Conservation (phyloP, 1,140 invertebrate genomes). For the Elysia chlorotica region DNA sequence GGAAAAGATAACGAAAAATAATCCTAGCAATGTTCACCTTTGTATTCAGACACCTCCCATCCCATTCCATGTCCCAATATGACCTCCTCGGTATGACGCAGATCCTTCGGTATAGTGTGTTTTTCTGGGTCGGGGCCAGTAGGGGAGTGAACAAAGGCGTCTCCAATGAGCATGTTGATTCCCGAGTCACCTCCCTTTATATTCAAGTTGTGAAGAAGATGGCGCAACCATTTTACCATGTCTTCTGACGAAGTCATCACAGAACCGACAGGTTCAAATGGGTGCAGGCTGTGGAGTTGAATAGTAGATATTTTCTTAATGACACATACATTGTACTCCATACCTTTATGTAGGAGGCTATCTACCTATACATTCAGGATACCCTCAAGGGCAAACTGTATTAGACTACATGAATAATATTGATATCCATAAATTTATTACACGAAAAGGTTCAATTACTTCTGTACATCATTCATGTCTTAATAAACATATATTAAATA, state of each 20-base stretch:
- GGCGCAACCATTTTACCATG: constrained; percentile 6
- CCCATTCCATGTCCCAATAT: constrained; percentile 11
- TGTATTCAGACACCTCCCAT: constrained; percentile 8
- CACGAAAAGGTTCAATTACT: too few relatives aligned
- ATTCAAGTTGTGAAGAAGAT: constrained; percentile 3
- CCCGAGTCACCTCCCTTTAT: constrained; percentile 11
- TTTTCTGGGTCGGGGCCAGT: background rate
- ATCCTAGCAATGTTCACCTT: background rate
- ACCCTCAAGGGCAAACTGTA: too few relatives aligned
- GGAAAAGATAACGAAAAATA: too few relatives aligned
- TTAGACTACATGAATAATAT: too few relatives aligned
- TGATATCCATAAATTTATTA: too few relatives aligned
- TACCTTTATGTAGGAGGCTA: too few relatives aligned
- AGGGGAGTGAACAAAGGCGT: constrained; percentile 11
- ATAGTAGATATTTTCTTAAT: too few relatives aligned
- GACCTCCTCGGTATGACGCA: background rate
- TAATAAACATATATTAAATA: too few relatives aligned
- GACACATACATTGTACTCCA: too few relatives aligned
- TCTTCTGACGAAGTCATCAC: constrained; percentile 13
- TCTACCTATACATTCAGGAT: too few relatives aligned
- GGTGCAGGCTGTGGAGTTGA: constrained; percentile 7
- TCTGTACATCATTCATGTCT: too few relatives aligned
- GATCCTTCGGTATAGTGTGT: background rate
- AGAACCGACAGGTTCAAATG: constrained; percentile 4
- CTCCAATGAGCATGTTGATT: background rate